A percentile compares a stretch with the other conserved stretches of the same genome.
phyloP scores from a whole-genome alignment of 2,797 vertebrate species.

The Amblyraja radiata region DNA sequence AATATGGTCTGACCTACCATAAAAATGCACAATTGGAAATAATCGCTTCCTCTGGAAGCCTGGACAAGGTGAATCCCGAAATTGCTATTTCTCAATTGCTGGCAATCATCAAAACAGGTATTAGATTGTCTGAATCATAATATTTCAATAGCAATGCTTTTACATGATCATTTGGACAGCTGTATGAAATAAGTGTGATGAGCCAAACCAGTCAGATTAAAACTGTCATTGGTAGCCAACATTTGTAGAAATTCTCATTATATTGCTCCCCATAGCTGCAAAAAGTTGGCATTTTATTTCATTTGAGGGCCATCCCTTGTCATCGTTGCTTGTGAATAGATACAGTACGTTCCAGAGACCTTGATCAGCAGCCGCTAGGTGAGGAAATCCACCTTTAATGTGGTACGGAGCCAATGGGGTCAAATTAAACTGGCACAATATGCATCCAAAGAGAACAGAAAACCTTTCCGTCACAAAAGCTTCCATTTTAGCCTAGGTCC shows the following conservation, averaged over 20 bases:
- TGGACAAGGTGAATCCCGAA: constrained; percentile 1
- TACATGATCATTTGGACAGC: neutral
- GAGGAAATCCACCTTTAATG: neutral
- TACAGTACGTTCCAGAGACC: neutral
- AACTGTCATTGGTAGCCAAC: neutral
- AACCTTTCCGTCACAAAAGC: neutral
- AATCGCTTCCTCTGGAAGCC: constrained; percentile 6
- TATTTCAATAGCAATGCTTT: neutral
- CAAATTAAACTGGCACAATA: neutral
- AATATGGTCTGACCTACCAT: neutral
- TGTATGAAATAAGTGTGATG: neutral
- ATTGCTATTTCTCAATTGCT: constrained; percentile 1
- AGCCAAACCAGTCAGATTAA: neutral
- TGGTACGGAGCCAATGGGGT: neutral
- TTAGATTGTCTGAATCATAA: neutral
- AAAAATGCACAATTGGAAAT: neutral
- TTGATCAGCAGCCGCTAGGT: neutral
- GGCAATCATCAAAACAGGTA: neutral
- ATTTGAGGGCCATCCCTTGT: neutral
- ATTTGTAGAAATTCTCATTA: neutral
- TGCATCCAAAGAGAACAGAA: neutral
- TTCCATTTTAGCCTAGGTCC: neutral
- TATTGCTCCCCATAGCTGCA: neutral
- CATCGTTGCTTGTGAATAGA: neutral
- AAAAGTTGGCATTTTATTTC: neutral